Base-by-base conservation (phyloP, 2,888 invertebrate genomes). In the Ametastegia equiseti region DNA sequence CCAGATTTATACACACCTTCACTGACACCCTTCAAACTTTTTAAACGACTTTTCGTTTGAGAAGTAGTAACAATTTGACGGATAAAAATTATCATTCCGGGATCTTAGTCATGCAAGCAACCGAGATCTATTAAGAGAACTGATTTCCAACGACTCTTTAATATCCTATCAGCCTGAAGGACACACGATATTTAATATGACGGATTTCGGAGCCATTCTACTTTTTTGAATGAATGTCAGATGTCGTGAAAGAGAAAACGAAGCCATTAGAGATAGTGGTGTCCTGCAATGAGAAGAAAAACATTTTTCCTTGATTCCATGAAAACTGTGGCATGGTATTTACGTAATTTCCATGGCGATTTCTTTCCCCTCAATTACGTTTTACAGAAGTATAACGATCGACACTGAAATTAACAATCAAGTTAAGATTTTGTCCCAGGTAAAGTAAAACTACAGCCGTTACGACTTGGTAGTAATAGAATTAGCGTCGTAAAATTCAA, bases 401-500 rank as follows among this genome's bases (percentile, higher is more conserved):
- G 11, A 60, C 30, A 60, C 13, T 30, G 30, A 60, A 30, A 60
- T 60, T 60, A 15, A 60, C 60, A 60, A 60, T 15, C 15, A 60
- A 30, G 23, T 11, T 60, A 60, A 27, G 15, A 57, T 57, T 57
- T 57, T 2, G 23, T 27, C 23, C 9, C 9, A 39, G 19, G 19
- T 19, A 7, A 30, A 15, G 60, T 60, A 15, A 1, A 47, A 71
- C 47, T 23, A 30, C 30, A 71, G 30, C 23, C 19, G 71, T 45
- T 71, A 23, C 23, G 23, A 13, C 47, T 27, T 71, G 42, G 6
- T 15, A 15, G 27, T 71, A 15, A 30, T 71, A 15, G 30, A 71
- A 71, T 71, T 27, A 42, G 13, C 13, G 7, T 33, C 27, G 71
- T 47, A n/a, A 47, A 47, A 71, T 71, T 71, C 15, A 47, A 71